phyloP scores from a whole-genome alignment of 2,888 invertebrate species.

The Oxyteleia sp. region DNA sequence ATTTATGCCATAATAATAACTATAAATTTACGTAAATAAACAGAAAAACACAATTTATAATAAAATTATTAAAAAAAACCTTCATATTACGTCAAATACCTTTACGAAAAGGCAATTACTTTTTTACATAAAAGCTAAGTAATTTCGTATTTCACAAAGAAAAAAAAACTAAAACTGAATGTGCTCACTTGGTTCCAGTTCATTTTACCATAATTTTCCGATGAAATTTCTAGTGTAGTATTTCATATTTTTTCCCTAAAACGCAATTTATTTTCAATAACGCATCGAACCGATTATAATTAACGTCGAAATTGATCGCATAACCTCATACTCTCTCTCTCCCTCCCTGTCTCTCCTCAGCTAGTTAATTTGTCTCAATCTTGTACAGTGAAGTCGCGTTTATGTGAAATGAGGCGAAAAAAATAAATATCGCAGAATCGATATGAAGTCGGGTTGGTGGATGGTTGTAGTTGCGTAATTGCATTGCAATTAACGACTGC shows the following conservation, averaged over 20 bases:
- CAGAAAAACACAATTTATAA: too few relatives aligned
- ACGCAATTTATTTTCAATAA: conserved; percentile 16
- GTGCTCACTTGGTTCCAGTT: too few relatives aligned
- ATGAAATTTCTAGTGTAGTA: too few relatives aligned
- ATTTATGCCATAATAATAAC: too few relatives aligned
- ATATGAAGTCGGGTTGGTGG: conserved; percentile 27
- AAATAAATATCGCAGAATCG: conserved; percentile 35
- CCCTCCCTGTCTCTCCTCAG: background rate
- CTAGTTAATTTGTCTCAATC: conserved; percentile 23
- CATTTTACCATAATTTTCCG: too few relatives aligned
- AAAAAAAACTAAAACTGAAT: too few relatives aligned
- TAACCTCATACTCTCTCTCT: background rate
- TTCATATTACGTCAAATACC: too few relatives aligned
- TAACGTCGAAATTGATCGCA: conserved; percentile 33
- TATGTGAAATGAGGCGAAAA: conserved; percentile 29
- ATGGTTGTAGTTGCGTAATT: conserved; percentile 59
- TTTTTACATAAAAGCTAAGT: too few relatives aligned
- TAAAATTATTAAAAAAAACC: too few relatives aligned
- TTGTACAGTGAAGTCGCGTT: conserved; percentile 8
- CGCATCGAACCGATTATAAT: conserved; percentile 25
- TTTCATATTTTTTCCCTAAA: conserved; percentile 27
- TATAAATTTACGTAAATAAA: too few relatives aligned
- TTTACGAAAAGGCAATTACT: too few relatives aligned
- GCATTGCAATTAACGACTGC: conserved; percentile 58
- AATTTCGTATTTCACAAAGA: too few relatives aligned